phyloP scores from a whole-genome alignment of 2,888 invertebrate species.

The Leptopterna dolabrata region DNA sequence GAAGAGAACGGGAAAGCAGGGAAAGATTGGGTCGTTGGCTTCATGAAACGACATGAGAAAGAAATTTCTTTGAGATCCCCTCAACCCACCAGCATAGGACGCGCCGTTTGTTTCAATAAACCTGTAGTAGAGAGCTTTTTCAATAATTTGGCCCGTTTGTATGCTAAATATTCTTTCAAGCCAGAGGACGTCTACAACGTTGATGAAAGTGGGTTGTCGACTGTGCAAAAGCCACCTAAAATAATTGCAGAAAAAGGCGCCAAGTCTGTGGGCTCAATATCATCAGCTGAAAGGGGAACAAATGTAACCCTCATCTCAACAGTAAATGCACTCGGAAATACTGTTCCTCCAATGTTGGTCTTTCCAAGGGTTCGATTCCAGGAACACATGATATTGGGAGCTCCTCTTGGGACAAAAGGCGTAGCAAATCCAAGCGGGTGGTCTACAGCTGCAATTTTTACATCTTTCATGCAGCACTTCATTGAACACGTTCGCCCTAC shows the following conservation, averaged over 20 bases:
- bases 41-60: too few species aligned
- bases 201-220: slow-evolving; percentile 62
- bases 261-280: slow-evolving; percentile 60
- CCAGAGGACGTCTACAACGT: slow-evolving; percentile 60
- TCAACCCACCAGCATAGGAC: too few species aligned
- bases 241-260: slow-evolving; percentile 60
- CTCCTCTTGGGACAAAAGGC: too few species aligned
- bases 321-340: slow-evolving; percentile 61
- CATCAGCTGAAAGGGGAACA: slow-evolving; percentile 62
- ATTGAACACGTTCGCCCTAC: slow-evolving; percentile 47
- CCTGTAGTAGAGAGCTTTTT: slow-evolving; percentile 47
- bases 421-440: slow-evolving; percentile 60
- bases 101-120: slow-evolving; percentile 44
- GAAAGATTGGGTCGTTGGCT: too few species aligned
- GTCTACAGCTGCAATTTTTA: slow-evolving; percentile 60
- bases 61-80: too few species aligned
- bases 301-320: slow-evolving; percentile 59
- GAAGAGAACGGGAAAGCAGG: too few species aligned
- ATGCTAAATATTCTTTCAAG: slow-evolving; percentile 9
- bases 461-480: slow-evolving; percentile 51
- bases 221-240: slow-evolving; percentile 61
- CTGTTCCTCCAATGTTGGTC: slow-evolving; percentile 62
- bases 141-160: slow-evolving; percentile 41
- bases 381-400: too few species aligned
- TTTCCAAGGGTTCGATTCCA: slow-evolving; percentile 62